Conservation (phyloP, 2,888 invertebrate genomes). For the Lamellibrachia satsuma region DNA sequence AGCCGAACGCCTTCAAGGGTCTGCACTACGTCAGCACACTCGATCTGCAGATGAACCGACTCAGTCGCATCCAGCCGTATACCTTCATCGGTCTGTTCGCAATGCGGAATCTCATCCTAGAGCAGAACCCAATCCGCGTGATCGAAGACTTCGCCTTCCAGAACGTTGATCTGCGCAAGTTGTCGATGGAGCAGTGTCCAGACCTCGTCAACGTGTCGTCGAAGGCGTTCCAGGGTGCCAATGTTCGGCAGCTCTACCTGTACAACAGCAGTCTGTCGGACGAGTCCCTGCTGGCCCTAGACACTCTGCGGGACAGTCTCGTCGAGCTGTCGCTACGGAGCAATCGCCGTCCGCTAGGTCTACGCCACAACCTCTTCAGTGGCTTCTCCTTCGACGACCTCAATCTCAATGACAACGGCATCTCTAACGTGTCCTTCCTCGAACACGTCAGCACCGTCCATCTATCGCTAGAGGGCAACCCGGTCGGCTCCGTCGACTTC, state of each 20-base stretch:
- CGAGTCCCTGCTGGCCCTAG: constrained; percentile 30
- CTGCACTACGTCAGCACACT: constrained; percentile 27
- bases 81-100: constrained; percentile 36
- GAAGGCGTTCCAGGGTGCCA: constrained; percentile 35
- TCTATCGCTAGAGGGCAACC: constrained; percentile 37
- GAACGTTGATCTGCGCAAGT: constrained; percentile 32
- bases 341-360: constrained; percentile 30
- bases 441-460: constrained; percentile 28
- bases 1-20: constrained; percentile 38
- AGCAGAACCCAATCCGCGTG: constrained; percentile 31
- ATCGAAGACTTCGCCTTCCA: constrained; percentile 39
- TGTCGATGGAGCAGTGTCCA: constrained; percentile 32
- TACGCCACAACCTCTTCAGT: constrained; percentile 33
- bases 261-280: constrained; percentile 32
- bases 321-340: constrained; percentile 31
- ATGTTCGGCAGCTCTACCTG: constrained; percentile 29
- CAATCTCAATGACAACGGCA: constrained; percentile 34
- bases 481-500: constrained; percentile 38
- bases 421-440: constrained; percentile 32
- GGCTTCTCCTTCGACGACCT: constrained; percentile 33
- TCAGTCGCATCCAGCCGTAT: constrained; percentile 33
- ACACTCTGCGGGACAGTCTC: constrained; percentile 29
- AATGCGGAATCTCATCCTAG: constrained; percentile 32
- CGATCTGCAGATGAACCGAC: constrained; percentile 34
- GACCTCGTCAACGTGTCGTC: constrained; percentile 32